These are phyloP conservation scores for Graphium colonna DNA, from an alignment of 2,888 invertebrate species.

Conservation along the genomic window DNA sequence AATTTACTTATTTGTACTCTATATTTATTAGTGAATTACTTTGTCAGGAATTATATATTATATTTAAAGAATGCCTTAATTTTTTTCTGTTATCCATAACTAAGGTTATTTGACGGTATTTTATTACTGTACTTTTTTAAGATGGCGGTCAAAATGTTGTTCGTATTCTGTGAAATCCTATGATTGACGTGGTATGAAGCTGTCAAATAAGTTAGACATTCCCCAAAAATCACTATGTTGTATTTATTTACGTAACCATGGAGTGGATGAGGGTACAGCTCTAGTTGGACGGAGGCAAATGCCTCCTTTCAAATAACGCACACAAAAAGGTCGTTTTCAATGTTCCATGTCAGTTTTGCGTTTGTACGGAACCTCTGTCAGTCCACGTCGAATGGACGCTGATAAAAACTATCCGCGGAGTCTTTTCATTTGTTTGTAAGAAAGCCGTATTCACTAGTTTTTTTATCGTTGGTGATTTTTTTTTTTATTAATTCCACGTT, in stretches of 20 bases:
- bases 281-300: slow-evolving; percentile 15
- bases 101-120: neutral
- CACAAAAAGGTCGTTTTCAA: slow-evolving; percentile 21
- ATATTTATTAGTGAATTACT: too few relatives aligned
- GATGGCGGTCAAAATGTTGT: neutral
- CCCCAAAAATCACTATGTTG: slow-evolving; percentile 12
- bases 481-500: neutral
- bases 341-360: slow-evolving; percentile 11
- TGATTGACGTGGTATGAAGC: neutral
- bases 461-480: neutral
- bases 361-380: slow-evolving; percentile 16
- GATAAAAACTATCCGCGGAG: slow-evolving; percentile 4
- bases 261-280: slow-evolving; percentile 15
- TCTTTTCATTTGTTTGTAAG: slow-evolving; percentile 8
- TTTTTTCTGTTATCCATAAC: too few relatives aligned
- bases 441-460: neutral
- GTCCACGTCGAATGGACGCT: slow-evolving; percentile 8
- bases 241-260: slow-evolving; percentile 1
- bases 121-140: neutral
- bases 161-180: neutral
- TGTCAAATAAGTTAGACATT: slow-evolving; percentile 12
- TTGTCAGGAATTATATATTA: too few relatives aligned
- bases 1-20: too few relatives aligned
- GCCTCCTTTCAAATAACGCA: slow-evolving; percentile 17
- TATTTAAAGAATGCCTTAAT: too few relatives aligned